Conservation (phyloP, 2,797 vertebrate species). For the Numenius phaeopus region DNA sequence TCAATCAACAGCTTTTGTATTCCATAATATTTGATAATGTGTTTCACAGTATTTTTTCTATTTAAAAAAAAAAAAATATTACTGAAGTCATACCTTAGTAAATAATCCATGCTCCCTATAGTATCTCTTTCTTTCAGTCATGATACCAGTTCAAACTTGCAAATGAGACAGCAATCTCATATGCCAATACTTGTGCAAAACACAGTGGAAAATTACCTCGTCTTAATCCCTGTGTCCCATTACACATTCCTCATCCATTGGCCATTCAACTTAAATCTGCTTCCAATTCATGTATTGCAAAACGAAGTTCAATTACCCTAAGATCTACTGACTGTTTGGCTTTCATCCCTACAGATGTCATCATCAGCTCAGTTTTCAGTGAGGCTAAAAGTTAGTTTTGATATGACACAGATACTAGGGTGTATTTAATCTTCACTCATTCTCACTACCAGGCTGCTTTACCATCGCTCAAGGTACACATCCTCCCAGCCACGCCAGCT, state of each 20-base stretch:
- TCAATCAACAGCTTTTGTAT: background rate
- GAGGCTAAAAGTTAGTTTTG: background rate
- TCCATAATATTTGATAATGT: background rate
- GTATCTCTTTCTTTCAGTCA: background rate
- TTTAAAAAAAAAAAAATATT: background rate
- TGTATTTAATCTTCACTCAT: background rate
- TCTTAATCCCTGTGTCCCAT: background rate
- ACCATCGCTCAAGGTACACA: background rate
- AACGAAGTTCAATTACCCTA: background rate
- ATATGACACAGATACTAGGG: background rate
- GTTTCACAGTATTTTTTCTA: background rate
- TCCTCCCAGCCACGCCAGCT: background rate
- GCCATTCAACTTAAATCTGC: background rate
- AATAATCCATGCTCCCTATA: background rate
- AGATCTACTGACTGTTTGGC: background rate
- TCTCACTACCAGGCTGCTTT: background rate
- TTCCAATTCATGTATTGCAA: constrained; percentile 24
- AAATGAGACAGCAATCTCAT: background rate
- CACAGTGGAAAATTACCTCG: background rate
- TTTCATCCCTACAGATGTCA: background rate
- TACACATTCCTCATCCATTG: background rate
- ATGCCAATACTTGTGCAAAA: background rate
- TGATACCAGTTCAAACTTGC: background rate
- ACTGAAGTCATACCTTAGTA: background rate
- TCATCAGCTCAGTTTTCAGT: background rate